phyloP scores from a whole-genome alignment of 2,888 invertebrate genomes.

The Drosophila nigricruria region DNA sequence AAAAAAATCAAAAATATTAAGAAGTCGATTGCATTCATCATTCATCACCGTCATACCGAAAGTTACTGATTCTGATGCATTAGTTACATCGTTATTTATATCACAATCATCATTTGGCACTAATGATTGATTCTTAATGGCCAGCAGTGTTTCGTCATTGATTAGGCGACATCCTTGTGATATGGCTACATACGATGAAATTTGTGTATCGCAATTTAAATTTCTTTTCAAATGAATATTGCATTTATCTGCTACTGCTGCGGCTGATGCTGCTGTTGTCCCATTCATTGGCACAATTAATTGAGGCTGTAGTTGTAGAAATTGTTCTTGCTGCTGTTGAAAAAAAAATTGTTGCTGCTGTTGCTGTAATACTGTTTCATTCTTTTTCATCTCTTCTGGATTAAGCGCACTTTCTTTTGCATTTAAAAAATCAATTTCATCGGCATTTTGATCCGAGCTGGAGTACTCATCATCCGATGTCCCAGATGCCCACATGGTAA shows the following conservation, averaged over 20 bases:
- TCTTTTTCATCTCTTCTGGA: slow-evolving; percentile 14
- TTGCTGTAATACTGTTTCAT: slow-evolving; percentile 43
- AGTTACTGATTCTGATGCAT: slow-evolving; percentile 21
- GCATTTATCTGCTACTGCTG: neutral
- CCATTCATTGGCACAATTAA: slow-evolving; percentile 23
- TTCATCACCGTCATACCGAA: slow-evolving; percentile 26
- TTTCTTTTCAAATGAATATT: slow-evolving; percentile 10
- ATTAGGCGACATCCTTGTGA: slow-evolving; percentile 22
- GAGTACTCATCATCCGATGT: slow-evolving; percentile 94
- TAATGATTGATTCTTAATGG: slow-evolving; percentile 22
- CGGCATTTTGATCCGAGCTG: slow-evolving; percentile 96
- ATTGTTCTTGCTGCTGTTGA: slow-evolving; percentile 58
- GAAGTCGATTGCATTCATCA: neutral
- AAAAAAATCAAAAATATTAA: neutral
- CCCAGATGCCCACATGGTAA: slow-evolving; percentile 99
- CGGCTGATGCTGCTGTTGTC: neutral
- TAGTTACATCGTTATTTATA: slow-evolving; percentile 24
- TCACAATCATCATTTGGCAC: slow-evolving; percentile 37
- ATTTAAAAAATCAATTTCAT: slow-evolving; percentile 83
- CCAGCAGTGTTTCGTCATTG: slow-evolving; percentile 12
- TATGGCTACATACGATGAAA: slow-evolving; percentile 6
- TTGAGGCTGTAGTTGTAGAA: slow-evolving; percentile 47
- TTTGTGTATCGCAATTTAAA: slow-evolving; percentile 27
- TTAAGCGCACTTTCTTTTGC: slow-evolving; percentile 86
- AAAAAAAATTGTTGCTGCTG: slow-evolving; percentile 54